Conservation (phyloP, 2,113 vertebrate genomes). For the Campylomormyrus numenius region DNA sequence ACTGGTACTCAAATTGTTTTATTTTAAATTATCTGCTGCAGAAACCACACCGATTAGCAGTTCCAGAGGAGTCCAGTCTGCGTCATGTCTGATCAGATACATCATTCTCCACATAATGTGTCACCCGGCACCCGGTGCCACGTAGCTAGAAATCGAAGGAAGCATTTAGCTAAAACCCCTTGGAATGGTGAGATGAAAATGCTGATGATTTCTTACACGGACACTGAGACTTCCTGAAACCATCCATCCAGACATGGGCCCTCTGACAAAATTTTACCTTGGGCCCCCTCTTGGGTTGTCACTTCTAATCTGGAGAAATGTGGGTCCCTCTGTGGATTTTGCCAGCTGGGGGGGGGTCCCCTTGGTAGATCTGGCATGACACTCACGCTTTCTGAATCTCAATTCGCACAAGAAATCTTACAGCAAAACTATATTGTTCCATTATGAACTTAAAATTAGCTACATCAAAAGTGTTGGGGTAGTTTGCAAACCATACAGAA, state of each 20-base stretch:
- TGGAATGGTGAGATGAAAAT: not conserved
- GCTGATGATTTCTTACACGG: not conserved
- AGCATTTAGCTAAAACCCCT: not conserved
- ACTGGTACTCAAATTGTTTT: not conserved
- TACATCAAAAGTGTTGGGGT: no score
- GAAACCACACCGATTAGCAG: not conserved
- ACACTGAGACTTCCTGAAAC: not conserved
- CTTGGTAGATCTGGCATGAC: not conserved
- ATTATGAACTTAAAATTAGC: no score
- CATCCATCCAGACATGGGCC: not conserved
- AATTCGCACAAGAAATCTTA: no score
- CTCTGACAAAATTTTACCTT: not conserved
- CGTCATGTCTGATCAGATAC: not conserved
- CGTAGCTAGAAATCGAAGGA: not conserved
- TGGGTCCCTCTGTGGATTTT: not conserved
- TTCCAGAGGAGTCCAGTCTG: not conserved
- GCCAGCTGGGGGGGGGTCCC: not conserved
- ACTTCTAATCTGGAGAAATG: not conserved
- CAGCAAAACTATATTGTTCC: no score
- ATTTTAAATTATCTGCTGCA: not conserved
- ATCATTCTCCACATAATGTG: not conserved
- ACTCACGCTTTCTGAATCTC: no score
- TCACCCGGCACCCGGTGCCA: not conserved
- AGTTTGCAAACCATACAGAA: no score
- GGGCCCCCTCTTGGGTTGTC: not conserved